Evolutionary conservation across 1,140 invertebrate genomes (phyloP).

Genomic region (Musca domestica): DNA sequence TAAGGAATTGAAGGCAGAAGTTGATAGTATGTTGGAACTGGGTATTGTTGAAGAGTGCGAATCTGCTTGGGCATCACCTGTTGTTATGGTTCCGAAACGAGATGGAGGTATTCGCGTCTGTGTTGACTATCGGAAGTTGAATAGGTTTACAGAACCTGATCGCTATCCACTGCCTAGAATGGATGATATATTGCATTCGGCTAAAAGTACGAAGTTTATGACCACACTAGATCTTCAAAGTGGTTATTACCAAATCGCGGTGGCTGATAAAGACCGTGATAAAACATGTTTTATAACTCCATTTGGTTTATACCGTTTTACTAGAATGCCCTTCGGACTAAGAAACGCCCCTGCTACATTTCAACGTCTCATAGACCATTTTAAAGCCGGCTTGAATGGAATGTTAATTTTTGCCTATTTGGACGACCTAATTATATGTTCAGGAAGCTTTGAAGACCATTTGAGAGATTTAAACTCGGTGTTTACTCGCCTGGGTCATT

Average conservation of each 20-base stretch:
- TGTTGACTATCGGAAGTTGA: slow-evolving; percentile 45
- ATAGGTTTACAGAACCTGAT: slow-evolving; percentile 47
- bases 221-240: neutral
- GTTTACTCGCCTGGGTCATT: neutral
- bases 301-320: slow-evolving; percentile 48
- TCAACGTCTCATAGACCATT: slow-evolving; percentile 46
- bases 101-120: slow-evolving; percentile 42
- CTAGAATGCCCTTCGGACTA: slow-evolving; percentile 54
- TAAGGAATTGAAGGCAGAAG: too few relatives aligned
- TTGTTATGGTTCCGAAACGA: slow-evolving; percentile 50
- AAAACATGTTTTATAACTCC: slow-evolving; percentile 54
- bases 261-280: slow-evolving; percentile 24
- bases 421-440: slow-evolving; percentile 3
- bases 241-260: neutral
- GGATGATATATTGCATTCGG: slow-evolving; percentile 36
- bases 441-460: neutral
- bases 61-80: slow-evolving; percentile 46
- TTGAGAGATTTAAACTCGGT: neutral
- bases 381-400: slow-evolving; percentile 18
- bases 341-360: slow-evolving; percentile 49
- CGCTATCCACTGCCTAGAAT: slow-evolving; percentile 48
- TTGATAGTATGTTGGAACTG: too few relatives aligned
- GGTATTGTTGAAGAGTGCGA: too few relatives aligned
- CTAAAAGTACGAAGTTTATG: slow-evolving; percentile 11
- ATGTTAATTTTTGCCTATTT: slow-evolving; percentile 6